Base-by-base conservation (phyloP, 2,888 invertebrate species). In the Drosophila atripex region DNA sequence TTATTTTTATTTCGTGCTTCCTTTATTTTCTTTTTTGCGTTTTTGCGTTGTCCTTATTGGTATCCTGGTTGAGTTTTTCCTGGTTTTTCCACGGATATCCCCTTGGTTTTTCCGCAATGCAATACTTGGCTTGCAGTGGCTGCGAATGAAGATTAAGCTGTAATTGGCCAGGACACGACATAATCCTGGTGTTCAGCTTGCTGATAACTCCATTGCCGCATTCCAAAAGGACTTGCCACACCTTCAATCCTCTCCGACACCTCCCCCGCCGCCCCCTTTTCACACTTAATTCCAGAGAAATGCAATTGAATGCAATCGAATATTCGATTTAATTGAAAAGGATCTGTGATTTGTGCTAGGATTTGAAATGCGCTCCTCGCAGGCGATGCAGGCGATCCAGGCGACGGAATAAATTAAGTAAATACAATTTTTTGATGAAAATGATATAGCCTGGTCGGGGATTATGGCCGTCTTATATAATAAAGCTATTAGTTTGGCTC, bases 81-180 rank as follows among this genome's bases (percentile, higher is more conserved):
- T n/a, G 46, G 30, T 28, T 45, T 41, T 21, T 7, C 28, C 16
- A 14, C 2, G n/a, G 18, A 18, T 18, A 32, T 21, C 12, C 53
- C 7, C 25, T 4, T 12, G 23, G 41, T 14, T 53, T 53, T 18
- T 39, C 12, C 41, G 41, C 38, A 28, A 28, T 39, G 35, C 52
- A 39, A 39, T 38, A 38, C 6, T 14, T 30, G 56, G 1, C 28
- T 25, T 18, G 30, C 54, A 47, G 11, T 25, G 51, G 45, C 63
- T 51, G 50, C 51, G 43, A 70, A 71, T 46, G 69, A 61, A 53
- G 71, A 70, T 70, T 70, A 70, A 60, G 61, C 52, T 59, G 69
- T 59, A 70, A 69, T 52, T 60, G 43, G 43, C 61, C 71, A 30
- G 65, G 52, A 65, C 63, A 65, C 45, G 63, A 30, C 63, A 64